These are phyloP conservation scores for Drosophila ercepeae DNA, from an alignment of 1,140 invertebrate genomes.

Conservation along the genomic window DNA sequence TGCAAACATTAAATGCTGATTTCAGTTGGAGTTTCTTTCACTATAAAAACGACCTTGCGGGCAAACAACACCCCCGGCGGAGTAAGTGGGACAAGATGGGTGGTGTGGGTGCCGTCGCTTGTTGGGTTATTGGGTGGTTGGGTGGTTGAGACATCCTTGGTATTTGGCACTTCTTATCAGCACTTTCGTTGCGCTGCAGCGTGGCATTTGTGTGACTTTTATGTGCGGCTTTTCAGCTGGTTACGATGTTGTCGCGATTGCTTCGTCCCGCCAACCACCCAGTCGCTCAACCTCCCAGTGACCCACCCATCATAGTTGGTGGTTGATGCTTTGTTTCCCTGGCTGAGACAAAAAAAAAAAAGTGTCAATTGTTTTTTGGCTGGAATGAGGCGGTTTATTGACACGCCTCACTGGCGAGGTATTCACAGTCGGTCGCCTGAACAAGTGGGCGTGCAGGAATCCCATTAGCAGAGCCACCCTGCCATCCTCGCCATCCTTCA, in stretches of 20 bases:
- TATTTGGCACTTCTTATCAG: slow-evolving; percentile 68
- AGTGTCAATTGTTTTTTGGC: slow-evolving; percentile 68
- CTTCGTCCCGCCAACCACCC: slow-evolving; percentile 11
- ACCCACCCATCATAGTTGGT: slow-evolving; percentile 1
- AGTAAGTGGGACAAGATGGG: slow-evolving; percentile 13
- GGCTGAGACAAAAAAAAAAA: slow-evolving; percentile 28
- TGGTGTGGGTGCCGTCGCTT: slow-evolving; percentile 2
- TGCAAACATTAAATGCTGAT: slow-evolving; percentile 66
- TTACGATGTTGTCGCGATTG: slow-evolving; percentile 73
- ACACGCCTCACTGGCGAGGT: slow-evolving; percentile 64
- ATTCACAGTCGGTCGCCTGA: slow-evolving; percentile 75
- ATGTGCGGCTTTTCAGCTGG: slow-evolving; percentile 78
- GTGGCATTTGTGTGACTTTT: slow-evolving; percentile 78
- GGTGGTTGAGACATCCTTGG: slow-evolving; percentile 19
- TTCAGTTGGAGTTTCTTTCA: slow-evolving; percentile 50
- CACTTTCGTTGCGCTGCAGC: slow-evolving; percentile 73
- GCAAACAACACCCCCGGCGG: slow-evolving; percentile 56
- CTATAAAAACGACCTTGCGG: slow-evolving; percentile 78
- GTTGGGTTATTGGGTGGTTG: background rate
- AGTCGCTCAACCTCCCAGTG: background rate
- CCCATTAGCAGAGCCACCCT: slow-evolving; percentile 67
- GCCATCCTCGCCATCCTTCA: slow-evolving; percentile 10
- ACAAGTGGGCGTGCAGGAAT: slow-evolving; percentile 83
- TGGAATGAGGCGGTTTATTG: slow-evolving; percentile 26
- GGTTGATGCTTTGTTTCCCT: slow-evolving; percentile 60